Base-by-base conservation (phyloP, 2,888 invertebrate genomes). In the Pegoplata infirma region DNA sequence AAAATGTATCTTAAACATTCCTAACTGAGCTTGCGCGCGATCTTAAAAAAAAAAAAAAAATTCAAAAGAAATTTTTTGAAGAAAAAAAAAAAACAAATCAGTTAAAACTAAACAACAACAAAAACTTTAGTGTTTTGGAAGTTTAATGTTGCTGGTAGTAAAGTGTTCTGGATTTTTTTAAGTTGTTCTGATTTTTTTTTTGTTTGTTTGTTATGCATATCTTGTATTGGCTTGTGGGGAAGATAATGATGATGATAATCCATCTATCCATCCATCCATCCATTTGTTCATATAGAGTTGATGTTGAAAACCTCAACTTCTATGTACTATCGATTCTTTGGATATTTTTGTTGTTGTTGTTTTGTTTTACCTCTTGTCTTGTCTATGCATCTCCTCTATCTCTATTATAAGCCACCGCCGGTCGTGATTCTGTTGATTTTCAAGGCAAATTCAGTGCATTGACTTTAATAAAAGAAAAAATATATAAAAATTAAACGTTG, bases 371-470 rank as follows among this genome's bases (percentile, higher is more conserved):
- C 44, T 61, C 61, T 61, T 47, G 71, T 58, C 58, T 72, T 66
- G 69, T 75, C 67, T 72, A 71, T 67, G n/a, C n/a, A n/a, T n/a
- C n/a, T n/a, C n/a, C 40, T 46, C 47, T 56, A 59, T 64, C 55
- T 71, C 59, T 74, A 64, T 63, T 67, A 51, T 58, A 66, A 72
- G 46, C 79, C 71, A 79, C 63, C 71, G 67, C 49, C 69, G 73
- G 78, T 74, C 76, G 81, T 75, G 69, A 76, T 79, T 82, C 77
- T 81, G 69, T 77, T 73, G 75, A 56, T 69, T 78, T 84, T 82
- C 81, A 83, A 83, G 82, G 84, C 83, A 83, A 84, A 82, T 82
- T 74, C 82, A 84, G 84, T 84, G 81, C 84, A 83, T 85, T 85
- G 84, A 85, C 84, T 84, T 80, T 68, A 68, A 80, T 40, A 66